phyloP scores from a whole-genome alignment of 2,113 vertebrate genomes.

The Poicephalus gulielmi region DNA sequence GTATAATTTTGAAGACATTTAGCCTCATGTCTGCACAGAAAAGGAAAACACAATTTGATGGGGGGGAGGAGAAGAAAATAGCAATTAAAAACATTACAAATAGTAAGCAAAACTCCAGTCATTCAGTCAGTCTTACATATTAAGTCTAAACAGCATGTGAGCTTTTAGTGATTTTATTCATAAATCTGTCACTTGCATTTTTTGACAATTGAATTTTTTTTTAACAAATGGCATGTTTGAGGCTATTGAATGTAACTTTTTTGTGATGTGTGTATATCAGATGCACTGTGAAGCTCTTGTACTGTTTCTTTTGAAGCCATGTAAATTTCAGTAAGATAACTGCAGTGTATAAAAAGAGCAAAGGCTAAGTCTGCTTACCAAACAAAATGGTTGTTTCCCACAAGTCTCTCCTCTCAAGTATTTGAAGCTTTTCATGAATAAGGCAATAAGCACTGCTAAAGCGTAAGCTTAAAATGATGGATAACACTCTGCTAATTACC shows the following conservation, averaged over 20 bases:
- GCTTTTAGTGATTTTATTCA: neutral
- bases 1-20: neutral
- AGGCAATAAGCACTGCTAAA: neutral
- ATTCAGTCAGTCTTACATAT: neutral
- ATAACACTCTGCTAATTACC: neutral
- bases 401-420: neutral
- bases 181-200: neutral
- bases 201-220: neutral
- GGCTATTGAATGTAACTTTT: neutral
- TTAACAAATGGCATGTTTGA: neutral
- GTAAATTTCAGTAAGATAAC: neutral
- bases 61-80: neutral
- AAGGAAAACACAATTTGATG: neutral
- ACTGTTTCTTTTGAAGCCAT: neutral
- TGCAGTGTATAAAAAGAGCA: neutral
- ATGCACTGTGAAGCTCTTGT: neutral
- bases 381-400: neutral
- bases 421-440: neutral
- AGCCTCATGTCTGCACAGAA: neutral
- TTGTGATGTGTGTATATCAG: neutral
- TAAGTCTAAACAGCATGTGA: neutral
- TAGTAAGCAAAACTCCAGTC: neutral
- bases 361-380: neutral
- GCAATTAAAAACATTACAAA: neutral
- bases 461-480: neutral